Percentiles rank a stretch among this genome's conserved stretches.
phyloP scores from a whole-genome alignment of 2,888 invertebrate species.

The Harpalus rubripes region DNA sequence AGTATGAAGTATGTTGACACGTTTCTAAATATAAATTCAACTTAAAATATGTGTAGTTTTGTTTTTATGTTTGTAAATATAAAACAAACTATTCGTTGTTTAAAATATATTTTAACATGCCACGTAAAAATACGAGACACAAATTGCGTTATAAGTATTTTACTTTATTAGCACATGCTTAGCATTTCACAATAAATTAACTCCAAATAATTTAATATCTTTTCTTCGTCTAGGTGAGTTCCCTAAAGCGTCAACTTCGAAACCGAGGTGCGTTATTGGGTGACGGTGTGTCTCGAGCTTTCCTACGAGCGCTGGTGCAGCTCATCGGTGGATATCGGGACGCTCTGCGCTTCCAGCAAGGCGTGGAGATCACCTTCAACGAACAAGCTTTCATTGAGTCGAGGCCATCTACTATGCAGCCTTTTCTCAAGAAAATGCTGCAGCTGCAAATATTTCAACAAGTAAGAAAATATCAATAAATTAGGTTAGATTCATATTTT shows the following conservation, averaged over 20 bases:
- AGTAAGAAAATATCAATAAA: conserved; percentile 77
- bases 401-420: conserved; percentile 90
- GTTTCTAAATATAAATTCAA: neutral
- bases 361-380: conserved; percentile 90
- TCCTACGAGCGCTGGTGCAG: conserved; percentile 93
- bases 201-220: neutral
- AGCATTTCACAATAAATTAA: neutral
- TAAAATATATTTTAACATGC: neutral
- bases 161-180: neutral
- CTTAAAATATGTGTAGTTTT: conserved; percentile 7
- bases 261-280: conserved; percentile 89
- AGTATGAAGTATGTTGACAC: conserved; percentile 16
- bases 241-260: conserved; percentile 87
- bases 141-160: neutral
- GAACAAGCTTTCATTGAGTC: conserved; percentile 93
- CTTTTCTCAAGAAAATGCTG: conserved; percentile 93
- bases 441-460: conserved; percentile 97
- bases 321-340: conserved; percentile 97
- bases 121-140: neutral
- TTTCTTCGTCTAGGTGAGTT: conserved; percentile 81
- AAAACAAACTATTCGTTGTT: neutral
- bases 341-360: conserved; percentile 88
- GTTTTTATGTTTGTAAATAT: conserved; percentile 1
- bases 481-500: neutral
- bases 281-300: conserved; percentile 95